These are phyloP conservation scores for Gerris lacustris DNA, from an alignment of 2,888 invertebrate species.

Conservation along the genomic window DNA sequence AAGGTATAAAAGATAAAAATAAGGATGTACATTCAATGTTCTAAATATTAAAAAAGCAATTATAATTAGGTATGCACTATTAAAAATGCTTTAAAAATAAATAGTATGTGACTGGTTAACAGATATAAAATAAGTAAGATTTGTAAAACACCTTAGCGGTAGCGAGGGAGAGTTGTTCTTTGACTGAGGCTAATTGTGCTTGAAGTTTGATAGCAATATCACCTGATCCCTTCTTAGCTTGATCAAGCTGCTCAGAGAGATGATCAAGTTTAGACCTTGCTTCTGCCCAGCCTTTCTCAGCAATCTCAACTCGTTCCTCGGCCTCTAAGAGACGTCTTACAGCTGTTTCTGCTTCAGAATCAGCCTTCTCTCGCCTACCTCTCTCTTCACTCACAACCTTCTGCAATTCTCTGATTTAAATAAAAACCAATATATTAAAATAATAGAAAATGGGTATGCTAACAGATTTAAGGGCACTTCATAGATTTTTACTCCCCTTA, in stretches of 20 bases:
- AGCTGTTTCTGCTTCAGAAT: constrained; percentile 45
- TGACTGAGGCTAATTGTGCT: constrained; percentile 57
- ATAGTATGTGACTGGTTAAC: too few relatives aligned
- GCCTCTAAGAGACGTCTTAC: constrained; percentile 35
- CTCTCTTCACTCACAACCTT: constrained; percentile 61
- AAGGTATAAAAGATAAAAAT: too few relatives aligned
- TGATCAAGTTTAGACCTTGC: constrained; percentile 40
- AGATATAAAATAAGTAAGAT: too few relatives aligned
- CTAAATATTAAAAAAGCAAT: too few relatives aligned
- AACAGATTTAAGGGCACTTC: too few relatives aligned
- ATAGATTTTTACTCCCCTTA: too few relatives aligned
- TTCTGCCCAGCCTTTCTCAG: constrained; percentile 42
- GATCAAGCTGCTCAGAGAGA: constrained; percentile 24
- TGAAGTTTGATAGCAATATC: constrained; percentile 54
- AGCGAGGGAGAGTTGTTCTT: constrained; percentile 58
- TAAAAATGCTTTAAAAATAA: too few relatives aligned
- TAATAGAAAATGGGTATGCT: too few relatives aligned
- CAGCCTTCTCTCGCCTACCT: constrained; percentile 58
- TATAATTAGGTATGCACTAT: too few relatives aligned
- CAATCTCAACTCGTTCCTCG: constrained; percentile 39
- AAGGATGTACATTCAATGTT: too few relatives aligned
- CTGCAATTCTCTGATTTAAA: constrained; percentile 54
- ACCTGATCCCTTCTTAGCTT: constrained; percentile 24
- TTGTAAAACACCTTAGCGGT: constrained; percentile 45
- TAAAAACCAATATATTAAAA: neutral